Evolutionary conservation across 2,797 vertebrate species (phyloP).

Genomic region (Catamblyrhynchus diadema): DNA sequence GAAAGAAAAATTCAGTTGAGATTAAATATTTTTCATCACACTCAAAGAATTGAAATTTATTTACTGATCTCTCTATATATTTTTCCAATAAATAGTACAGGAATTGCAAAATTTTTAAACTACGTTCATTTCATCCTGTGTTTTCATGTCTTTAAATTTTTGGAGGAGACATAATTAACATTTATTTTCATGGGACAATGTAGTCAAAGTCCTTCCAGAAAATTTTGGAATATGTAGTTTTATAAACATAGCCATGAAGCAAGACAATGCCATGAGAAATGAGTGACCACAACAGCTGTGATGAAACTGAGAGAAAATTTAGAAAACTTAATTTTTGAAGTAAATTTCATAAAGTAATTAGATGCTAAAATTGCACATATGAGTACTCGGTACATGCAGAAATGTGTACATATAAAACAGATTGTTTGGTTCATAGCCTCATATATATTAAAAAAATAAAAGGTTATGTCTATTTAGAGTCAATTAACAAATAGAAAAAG

Average conservation of each 20-base stretch:
- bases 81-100: background rate
- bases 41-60: background rate
- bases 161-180: background rate
- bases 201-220: background rate
- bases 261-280: background rate
- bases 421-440: background rate
- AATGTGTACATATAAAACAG: background rate
- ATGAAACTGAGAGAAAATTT: background rate
- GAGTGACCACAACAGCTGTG: background rate
- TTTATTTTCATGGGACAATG: background rate
- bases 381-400: background rate
- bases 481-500: background rate
- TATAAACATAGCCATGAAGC: background rate
- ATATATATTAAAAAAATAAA: background rate
- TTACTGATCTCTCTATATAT: background rate
- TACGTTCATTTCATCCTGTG: background rate
- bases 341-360: background rate
- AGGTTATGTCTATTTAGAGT: background rate
- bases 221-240: background rate
- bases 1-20: background rate
- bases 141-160: background rate
- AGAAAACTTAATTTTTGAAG: background rate
- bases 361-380: background rate
- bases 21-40: background rate
- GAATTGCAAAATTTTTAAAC: background rate